These are phyloP conservation scores for Holotrichia oblita DNA, from an alignment of 1,140 invertebrate genomes.

Conservation along the genomic window DNA sequence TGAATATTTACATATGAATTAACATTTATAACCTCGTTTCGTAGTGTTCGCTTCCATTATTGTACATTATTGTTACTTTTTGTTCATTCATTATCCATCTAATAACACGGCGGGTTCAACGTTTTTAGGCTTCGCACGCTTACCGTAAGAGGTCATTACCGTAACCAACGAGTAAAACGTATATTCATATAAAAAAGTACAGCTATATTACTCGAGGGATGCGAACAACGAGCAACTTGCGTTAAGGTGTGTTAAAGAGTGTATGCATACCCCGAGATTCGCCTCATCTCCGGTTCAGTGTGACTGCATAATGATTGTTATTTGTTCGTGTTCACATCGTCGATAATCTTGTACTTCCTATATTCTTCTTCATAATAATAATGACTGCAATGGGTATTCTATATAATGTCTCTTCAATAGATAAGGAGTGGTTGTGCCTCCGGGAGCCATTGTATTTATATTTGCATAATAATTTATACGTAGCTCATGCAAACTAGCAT, in stretches of 20 bases:
- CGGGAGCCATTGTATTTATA: neutral
- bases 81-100: neutral
- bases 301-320: neutral
- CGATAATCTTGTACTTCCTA: neutral
- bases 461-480: neutral
- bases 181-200: neutral
- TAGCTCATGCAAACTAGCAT: no score
- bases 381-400: neutral
- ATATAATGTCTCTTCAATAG: neutral
- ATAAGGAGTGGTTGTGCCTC: neutral
- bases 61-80: neutral
- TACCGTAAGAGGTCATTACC: neutral
- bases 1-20: conserved; percentile 23
- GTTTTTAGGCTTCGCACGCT: neutral
- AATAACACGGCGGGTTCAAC: neutral
- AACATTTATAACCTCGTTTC: neutral
- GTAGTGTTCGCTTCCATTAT: conserved; percentile 3
- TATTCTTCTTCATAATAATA: neutral
- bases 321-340: neutral
- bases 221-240: neutral
- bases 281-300: no score
- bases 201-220: conserved; percentile 5
- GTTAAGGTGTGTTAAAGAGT: neutral
- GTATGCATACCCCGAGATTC: neutral
- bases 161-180: neutral